These are phyloP conservation scores for Plecotus auritus DNA, from an alignment of 2,113 vertebrate genomes.

Conservation along the genomic window DNA sequence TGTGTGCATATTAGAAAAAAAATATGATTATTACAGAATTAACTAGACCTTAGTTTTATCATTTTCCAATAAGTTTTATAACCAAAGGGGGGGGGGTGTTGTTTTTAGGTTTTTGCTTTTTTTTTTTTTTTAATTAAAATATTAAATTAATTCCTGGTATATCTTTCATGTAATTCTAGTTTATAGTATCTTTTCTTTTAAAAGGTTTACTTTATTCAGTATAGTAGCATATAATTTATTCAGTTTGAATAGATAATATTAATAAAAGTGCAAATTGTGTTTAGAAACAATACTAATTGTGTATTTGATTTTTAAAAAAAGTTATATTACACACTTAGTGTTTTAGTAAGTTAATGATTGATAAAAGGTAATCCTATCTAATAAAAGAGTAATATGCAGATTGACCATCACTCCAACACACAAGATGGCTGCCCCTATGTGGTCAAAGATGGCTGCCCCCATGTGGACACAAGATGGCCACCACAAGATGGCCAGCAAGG, in stretches of 20 bases:
- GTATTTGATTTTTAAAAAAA: slow-evolving; percentile 6
- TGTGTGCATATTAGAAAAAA: not conserved
- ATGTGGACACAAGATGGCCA: no score
- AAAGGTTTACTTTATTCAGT: slow-evolving; percentile 5
- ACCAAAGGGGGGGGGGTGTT: not conserved
- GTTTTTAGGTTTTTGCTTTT: not conserved
- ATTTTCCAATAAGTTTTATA: slow-evolving; percentile 30
- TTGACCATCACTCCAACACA: no score
- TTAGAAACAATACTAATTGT: not conserved
- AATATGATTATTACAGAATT: slow-evolving; percentile 7
- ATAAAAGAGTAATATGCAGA: no score
- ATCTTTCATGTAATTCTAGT: not conserved
- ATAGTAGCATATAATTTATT: not conserved
- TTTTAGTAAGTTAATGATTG: slow-evolving; percentile 58
- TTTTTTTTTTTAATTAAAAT: not conserved
- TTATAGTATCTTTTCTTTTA: not conserved
- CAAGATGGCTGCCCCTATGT: no score
- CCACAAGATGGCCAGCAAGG: no score
- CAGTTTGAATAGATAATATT: not conserved
- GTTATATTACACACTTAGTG: not conserved
- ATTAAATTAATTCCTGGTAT: slow-evolving; percentile 20
- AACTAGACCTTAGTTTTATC: not conserved
- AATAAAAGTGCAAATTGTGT: slow-evolving; percentile 9
- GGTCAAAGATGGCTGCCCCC: no score
- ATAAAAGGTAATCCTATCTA: slow-evolving; percentile 25